Percentiles rank a stretch among this genome's conserved stretches.
These are phyloP conservation scores for Aplysina aerophoba DNA, from an alignment of 37 sponge, comb jelly and placozoan species.

Conservation along the genomic window DNA sequence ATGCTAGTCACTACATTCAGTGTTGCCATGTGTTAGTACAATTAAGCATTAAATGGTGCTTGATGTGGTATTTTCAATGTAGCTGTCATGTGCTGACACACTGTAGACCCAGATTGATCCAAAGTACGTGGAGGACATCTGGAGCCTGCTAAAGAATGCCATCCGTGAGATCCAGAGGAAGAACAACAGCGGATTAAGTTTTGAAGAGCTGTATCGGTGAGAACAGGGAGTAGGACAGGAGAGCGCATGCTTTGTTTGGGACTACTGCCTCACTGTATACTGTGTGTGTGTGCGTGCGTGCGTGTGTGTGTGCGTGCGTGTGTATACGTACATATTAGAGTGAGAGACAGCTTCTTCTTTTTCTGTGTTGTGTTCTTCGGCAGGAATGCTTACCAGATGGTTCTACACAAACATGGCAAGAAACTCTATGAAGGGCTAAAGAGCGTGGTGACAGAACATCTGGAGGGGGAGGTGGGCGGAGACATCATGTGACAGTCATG, in stretches of 20 bases:
- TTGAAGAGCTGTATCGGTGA: constrained; percentile 97
- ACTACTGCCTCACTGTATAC: too few species aligned
- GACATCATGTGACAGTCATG: neutral
- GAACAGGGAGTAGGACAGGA: neutral
- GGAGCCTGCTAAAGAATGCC: constrained; percentile 90
- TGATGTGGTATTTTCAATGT: neutral
- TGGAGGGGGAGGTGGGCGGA: constrained; percentile 71
- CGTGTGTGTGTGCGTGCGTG: neutral
- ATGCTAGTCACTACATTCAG: too few species aligned
- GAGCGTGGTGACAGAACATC: constrained; percentile 92
- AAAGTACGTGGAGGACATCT: constrained; percentile 92
- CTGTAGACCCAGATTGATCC: constrained; percentile 93
- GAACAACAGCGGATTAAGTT: constrained; percentile 98
- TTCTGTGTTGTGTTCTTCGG: neutral
- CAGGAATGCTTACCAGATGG: constrained; percentile 99
- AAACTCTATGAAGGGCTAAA: constrained; percentile 81
- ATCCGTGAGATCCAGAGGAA: constrained; percentile 99
- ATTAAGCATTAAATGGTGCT: neutral
- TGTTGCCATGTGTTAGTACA: too few species aligned
- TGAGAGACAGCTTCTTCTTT: neutral
- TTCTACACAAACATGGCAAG: constrained; percentile 97
- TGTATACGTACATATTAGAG: neutral
- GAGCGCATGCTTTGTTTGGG: too few species aligned
- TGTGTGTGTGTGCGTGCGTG: too few species aligned
- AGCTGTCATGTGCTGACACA: neutral